Base-by-base conservation (phyloP, 92 coral and sea anemone genomes). In the Siderastrea radians region DNA sequence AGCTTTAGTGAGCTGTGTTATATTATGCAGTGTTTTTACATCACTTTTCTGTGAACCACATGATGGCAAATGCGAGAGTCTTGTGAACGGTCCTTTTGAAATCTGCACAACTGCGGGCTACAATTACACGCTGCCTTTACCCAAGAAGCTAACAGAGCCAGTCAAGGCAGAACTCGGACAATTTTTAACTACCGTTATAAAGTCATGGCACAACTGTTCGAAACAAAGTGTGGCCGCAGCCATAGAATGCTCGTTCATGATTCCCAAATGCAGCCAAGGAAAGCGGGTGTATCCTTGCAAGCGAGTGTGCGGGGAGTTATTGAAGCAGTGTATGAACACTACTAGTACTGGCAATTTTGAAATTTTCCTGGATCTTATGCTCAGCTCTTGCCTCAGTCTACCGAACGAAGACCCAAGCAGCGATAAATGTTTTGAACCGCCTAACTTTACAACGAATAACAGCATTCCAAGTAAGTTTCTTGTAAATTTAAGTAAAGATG, bases 381-480 rank as follows among this genome's bases (percentile, higher is more conserved):
- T 87, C 17, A 73, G 82, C 15, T 38, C 13, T 10, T 93, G 96
- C 55, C 43, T 86, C 3, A 60, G 68, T 10, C 89, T 90, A 1
- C 96, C 96, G 12, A 77, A 93, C 50, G 61, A n/a, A 61, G 68
- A 61, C 15, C 86, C 84, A 46, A 48, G 72, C 10, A 77, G 86
- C 4, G 88, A 92, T 10, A 79, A 87, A 52, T 93, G 96, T 48
- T 82, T 82, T 65, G 96, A 93, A 72, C 96, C 96, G 7, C 84
- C 84, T 49, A 82, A 80, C 10, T 90, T 93, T 57, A 77, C 57
- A 0, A 57, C 83, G 26, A 77, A 85, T 58, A 51, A 85, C 72
- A 85, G 77, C 83, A 49, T 75, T 26, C 48, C 68, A 16, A 65
- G 88, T 84, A 49, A 84, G 88, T 80, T 4, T 44, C 14, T 61